phyloP scores from a whole-genome alignment of 2,888 invertebrate species.

The Rhagonycha lutea region DNA sequence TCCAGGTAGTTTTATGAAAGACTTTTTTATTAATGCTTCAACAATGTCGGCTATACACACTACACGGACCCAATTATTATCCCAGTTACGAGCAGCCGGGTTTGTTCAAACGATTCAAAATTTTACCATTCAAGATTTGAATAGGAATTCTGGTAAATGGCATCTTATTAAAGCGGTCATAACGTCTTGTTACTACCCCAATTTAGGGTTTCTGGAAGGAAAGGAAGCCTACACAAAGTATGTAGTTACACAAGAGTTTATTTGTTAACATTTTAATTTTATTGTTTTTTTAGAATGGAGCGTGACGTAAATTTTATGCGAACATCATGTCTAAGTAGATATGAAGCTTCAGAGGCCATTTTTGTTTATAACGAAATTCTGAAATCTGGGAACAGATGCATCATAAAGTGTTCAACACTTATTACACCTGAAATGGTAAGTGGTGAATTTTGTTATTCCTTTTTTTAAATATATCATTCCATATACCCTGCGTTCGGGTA shows the following conservation, averaged over 20 bases:
- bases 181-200: slow-evolving; percentile 88
- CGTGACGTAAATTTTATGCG: slow-evolving; percentile 66
- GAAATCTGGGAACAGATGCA: slow-evolving; percentile 68
- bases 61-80: slow-evolving; percentile 80
- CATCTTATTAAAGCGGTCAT: slow-evolving; percentile 89
- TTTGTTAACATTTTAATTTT: not conserved
- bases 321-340: slow-evolving; percentile 61
- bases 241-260: not conserved
- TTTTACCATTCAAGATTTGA: slow-evolving; percentile 77
- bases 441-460: not conserved
- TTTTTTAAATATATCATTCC: not conserved
- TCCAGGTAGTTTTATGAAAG: slow-evolving; percentile 72
- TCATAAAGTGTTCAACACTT: slow-evolving; percentile 78
- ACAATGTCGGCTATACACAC: slow-evolving; percentile 91
- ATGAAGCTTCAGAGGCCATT: slow-evolving; percentile 28
- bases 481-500: no score
- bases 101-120: slow-evolving; percentile 69
- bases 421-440: slow-evolving; percentile 78
- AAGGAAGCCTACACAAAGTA: slow-evolving; percentile 34
- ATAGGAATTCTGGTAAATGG: slow-evolving; percentile 85
- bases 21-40: slow-evolving; percentile 76
- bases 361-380: slow-evolving; percentile 85
- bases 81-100: slow-evolving; percentile 76
- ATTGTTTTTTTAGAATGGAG: slow-evolving; percentile 59
- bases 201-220: slow-evolving; percentile 65